Percentiles rank a stretch among this genome's conserved stretches.
These are phyloP conservation scores for Edolisoma coerulescens DNA, from an alignment of 2,113 vertebrate genomes.

Conservation along the genomic window DNA sequence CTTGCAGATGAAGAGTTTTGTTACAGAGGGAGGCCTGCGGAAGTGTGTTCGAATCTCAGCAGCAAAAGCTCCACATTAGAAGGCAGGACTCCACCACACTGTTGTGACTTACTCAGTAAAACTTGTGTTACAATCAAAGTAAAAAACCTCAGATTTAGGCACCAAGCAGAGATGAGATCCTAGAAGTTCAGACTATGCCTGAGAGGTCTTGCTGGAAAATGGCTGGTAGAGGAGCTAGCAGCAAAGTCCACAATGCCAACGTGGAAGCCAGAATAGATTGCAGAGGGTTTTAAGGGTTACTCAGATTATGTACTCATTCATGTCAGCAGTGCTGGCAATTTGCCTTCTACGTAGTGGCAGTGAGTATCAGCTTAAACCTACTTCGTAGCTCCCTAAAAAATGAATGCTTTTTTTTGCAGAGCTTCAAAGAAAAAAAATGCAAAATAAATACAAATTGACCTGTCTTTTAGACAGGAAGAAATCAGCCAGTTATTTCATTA, in stretches of 20 bases:
- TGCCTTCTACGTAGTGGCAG: neutral
- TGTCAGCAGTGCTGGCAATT: neutral
- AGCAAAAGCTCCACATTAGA: accelerated
- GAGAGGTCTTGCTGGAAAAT: neutral
- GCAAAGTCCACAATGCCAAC: neutral
- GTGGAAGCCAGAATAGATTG: neutral
- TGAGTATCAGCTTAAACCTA: neutral
- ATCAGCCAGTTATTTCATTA: neutral
- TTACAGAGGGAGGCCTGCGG: neutral
- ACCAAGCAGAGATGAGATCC: neutral
- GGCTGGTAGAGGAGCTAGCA: neutral
- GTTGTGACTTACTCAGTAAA: neutral
- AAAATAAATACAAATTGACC: neutral
- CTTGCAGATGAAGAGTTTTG: neutral
- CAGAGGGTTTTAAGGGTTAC: neutral
- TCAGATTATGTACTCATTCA: neutral
- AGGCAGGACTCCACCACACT: neutral
- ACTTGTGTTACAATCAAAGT: neutral
- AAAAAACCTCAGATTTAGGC: neutral
- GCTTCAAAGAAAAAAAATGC: neutral
- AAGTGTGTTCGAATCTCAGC: neutral
- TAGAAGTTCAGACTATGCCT: neutral
- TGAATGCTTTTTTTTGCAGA: neutral
- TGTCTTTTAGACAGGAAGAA: neutral
- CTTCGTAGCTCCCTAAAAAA: neutral